Evolutionary conservation across 2,797 vertebrate genomes (phyloP).

Genomic region (Threskiornis aethiopicus): DNA sequence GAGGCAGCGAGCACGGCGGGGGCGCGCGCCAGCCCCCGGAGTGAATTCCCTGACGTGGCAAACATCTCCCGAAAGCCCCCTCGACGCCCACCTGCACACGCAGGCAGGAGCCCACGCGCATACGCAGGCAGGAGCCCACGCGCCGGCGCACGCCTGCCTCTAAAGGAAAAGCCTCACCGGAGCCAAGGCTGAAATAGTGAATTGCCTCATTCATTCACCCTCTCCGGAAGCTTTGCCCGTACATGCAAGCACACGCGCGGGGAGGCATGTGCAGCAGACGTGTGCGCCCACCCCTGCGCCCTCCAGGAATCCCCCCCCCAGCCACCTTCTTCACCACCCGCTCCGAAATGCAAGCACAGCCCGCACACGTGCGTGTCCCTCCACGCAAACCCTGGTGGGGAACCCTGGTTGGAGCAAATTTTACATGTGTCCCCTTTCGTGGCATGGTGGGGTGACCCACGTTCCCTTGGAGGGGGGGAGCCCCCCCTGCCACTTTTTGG

Average conservation of each 20-base stretch:
- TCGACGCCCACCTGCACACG: slow-evolving; percentile 53
- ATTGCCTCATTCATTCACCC: slow-evolving; percentile 62
- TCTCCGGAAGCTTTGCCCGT: slow-evolving; percentile 52
- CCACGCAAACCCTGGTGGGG: background rate
- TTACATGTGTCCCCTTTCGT: fast-evolving
- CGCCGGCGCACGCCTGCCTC: slow-evolving; percentile 27
- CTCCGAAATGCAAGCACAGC: background rate
- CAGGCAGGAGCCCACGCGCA: slow-evolving; percentile 56
- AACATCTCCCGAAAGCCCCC: slow-evolving; percentile 61
- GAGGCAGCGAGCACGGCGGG: background rate
- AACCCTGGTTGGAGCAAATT: background rate
- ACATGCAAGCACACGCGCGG: background rate
- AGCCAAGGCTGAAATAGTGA: slow-evolving; percentile 43
- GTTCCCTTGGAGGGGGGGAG: fast-evolving
- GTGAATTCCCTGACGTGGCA: slow-evolving; percentile 70
- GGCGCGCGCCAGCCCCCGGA: background rate
- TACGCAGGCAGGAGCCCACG: slow-evolving; percentile 59
- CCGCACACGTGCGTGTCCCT: background rate
- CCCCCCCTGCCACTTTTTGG: background rate
- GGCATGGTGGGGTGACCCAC: fast-evolving
- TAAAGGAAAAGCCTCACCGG: slow-evolving; percentile 33
- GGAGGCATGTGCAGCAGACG: background rate
- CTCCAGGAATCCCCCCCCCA: background rate
- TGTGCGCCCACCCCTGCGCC: background rate
- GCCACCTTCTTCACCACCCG: background rate